These are phyloP conservation scores for Drosophila neonasuta DNA, from an alignment of 2,888 invertebrate species.

Conservation along the genomic window DNA sequence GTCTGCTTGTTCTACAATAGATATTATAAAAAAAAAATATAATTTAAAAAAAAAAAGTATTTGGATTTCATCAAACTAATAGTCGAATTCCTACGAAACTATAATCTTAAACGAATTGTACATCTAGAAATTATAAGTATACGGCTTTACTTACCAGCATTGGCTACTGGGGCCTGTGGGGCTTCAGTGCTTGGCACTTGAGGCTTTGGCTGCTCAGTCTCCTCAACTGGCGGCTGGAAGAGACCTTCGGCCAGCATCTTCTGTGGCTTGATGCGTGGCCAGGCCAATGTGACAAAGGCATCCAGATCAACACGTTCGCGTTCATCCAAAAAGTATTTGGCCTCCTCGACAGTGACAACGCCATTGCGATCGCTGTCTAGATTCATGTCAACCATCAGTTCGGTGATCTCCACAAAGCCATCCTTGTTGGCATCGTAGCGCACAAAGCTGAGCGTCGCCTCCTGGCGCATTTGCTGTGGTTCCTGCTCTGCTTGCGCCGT, in stretches of 20 bases:
- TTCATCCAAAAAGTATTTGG: conserved; percentile 88
- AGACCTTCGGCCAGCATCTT: conserved; percentile 89
- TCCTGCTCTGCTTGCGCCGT: conserved; percentile 85
- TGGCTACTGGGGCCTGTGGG: not conserved
- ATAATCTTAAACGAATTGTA: too few species aligned
- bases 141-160: conserved; percentile 49
- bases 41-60: not conserved
- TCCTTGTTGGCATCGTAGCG: conserved; percentile 92
- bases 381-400: conserved; percentile 87
- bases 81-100: too few species aligned
- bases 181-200: conserved; percentile 22
- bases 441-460: conserved; percentile 89
- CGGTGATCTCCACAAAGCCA: conserved; percentile 87
- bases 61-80: too few species aligned
- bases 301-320: conserved; percentile 87
- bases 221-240: conserved; percentile 84
- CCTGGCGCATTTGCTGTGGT: conserved; percentile 82
- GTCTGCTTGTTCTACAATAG: conserved; percentile 43
- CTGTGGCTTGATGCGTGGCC: conserved; percentile 90
- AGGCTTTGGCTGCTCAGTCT: not conserved
- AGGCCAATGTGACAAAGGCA: conserved; percentile 87
- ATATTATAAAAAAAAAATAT: not conserved
- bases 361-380: conserved; percentile 97
- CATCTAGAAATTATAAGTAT: too few species aligned
- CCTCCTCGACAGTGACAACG: conserved; percentile 93